A percentile compares a stretch with the other conserved stretches of the same genome.
phyloP scores from a whole-genome alignment of 2,113 vertebrate genomes.

The Hypanus sabinus region DNA sequence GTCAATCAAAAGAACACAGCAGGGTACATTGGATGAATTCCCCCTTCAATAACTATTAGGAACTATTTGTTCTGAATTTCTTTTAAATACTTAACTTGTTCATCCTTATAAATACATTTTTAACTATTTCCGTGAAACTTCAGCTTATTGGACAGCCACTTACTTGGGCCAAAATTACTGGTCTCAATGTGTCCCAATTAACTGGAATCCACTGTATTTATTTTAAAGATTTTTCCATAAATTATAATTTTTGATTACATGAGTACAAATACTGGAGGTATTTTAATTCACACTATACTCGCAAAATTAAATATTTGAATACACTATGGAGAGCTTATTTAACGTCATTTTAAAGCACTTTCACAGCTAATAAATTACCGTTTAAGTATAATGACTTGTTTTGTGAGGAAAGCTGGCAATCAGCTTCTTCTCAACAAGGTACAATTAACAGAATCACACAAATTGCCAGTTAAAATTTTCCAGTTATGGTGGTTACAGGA shows the following conservation, averaged over 20 bases:
- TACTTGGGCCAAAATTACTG: no score
- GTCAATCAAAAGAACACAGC: no score
- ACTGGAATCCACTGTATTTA: no score
- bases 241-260: background rate
- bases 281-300: background rate
- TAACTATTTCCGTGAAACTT: no score
- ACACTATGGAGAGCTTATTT: background rate
- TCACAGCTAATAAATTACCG: background rate
- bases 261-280: background rate
- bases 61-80: no score
- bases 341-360: background rate
- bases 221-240: background rate
- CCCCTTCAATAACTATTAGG: no score
- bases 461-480: background rate
- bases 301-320: background rate
- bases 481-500: background rate
- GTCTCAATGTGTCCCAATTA: no score
- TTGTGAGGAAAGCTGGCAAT: background rate
- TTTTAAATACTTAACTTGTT: no score
- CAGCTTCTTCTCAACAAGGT: background rate
- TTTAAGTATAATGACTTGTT: background rate
- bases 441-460: background rate
- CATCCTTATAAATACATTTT: no score
- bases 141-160: no score
- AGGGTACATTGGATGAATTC: no score